These are phyloP conservation scores for Sylvilagus bachmani DNA, from an alignment of 2,113 vertebrate genomes.

Conservation along the genomic window DNA sequence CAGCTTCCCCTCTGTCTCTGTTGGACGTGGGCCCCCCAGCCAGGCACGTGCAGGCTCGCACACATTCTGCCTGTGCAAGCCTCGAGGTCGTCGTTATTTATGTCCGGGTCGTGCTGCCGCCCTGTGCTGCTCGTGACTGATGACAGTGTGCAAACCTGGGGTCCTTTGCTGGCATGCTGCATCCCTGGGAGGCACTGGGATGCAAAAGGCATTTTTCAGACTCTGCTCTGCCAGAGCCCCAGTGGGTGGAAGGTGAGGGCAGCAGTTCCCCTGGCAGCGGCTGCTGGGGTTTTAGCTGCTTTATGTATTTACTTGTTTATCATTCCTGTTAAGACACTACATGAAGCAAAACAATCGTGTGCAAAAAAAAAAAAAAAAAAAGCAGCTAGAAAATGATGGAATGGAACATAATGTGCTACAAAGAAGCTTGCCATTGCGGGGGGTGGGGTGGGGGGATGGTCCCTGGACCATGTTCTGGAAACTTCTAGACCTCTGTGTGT, in stretches of 20 bases:
- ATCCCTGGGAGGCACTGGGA: conserved; percentile 51
- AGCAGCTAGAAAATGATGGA: background rate
- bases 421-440: background rate
- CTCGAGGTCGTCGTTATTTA: conserved; percentile 72
- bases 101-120: conserved; percentile 55
- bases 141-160: conserved; percentile 72
- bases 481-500: background rate
- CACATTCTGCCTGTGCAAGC: background rate
- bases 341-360: background rate
- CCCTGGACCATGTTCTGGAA: background rate
- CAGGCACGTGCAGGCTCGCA: fast-evolving
- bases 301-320: background rate
- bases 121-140: conserved; percentile 65
- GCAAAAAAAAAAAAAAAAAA: background rate
- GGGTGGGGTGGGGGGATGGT: too few species aligned
- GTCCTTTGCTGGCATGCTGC: conserved; percentile 78
- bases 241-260: background rate
- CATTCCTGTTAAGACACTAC: background rate
- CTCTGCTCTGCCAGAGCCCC: background rate
- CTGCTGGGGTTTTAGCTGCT: background rate
- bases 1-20: background rate
- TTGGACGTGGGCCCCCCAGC: fast-evolving
- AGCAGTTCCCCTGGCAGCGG: fast-evolving
- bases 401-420: too few species aligned
- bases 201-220: conserved; percentile 76